Conservation (phyloP, 2,888 invertebrate species). For the Harpalus rubripes region DNA sequence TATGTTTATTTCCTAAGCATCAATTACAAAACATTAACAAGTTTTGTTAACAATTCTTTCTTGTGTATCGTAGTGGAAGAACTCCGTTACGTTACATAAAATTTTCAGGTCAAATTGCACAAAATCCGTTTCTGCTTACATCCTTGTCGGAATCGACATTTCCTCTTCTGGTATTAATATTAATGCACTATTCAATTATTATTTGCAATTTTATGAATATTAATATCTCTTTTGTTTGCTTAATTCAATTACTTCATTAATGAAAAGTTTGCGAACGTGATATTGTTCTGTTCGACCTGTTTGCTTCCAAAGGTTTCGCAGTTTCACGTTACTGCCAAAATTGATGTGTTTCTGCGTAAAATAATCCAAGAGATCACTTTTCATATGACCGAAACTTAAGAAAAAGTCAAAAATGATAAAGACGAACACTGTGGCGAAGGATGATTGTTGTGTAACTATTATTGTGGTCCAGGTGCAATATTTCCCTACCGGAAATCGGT, state of each 20-base stretch:
- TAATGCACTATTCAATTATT: slow-evolving; percentile 15
- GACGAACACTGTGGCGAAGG: no score
- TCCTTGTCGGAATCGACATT: neutral
- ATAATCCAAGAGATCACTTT: slow-evolving; percentile 5
- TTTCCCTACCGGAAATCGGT: no score
- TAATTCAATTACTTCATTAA: slow-evolving; percentile 2
- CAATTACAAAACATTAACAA: neutral
- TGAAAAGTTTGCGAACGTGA: slow-evolving; percentile 8
- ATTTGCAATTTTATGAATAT: slow-evolving; percentile 11
- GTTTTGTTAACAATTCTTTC: neutral
- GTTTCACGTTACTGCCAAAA: neutral
- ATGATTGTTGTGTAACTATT: no score
- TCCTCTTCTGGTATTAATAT: slow-evolving; percentile 20
- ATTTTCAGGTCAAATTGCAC: slow-evolving; percentile 26
- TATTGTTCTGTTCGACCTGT: neutral
- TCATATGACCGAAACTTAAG: neutral
- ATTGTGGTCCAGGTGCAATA: no score
- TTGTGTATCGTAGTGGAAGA: slow-evolving; percentile 1
- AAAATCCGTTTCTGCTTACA: slow-evolving; percentile 6
- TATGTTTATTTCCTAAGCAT: neutral
- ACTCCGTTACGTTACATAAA: slow-evolving; percentile 1
- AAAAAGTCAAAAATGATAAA: neutral
- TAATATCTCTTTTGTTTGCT: slow-evolving; percentile 1
- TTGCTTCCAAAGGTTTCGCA: neutral
- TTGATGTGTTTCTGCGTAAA: neutral